These are phyloP conservation scores for Sebastes variabilis DNA, from an alignment of 2,797 vertebrate genomes.

Conservation along the genomic window DNA sequence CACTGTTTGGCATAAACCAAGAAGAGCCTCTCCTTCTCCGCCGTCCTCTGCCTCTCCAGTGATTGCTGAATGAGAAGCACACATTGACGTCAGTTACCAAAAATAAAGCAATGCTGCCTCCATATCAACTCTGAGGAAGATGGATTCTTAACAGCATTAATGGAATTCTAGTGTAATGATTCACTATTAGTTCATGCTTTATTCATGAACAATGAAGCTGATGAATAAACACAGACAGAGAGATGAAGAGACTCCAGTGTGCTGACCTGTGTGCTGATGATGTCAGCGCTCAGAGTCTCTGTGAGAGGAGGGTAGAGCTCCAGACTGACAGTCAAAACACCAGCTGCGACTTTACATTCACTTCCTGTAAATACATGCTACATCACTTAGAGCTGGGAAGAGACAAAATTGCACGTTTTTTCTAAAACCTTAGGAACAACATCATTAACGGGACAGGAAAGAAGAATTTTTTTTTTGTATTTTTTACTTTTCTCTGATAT, in stretches of 20 bases:
- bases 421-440: not conserved
- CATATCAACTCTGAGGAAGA: not conserved
- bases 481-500: not conserved
- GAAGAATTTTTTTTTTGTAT: not conserved
- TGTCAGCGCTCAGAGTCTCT: slow-evolving; percentile 86
- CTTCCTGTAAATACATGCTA: slow-evolving; percentile 61
- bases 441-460: not conserved
- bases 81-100: slow-evolving; percentile 3
- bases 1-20: slow-evolving; percentile 97
- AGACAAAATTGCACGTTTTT: not conserved
- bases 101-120: not conserved
- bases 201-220: slow-evolving; percentile 27
- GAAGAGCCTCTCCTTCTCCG: slow-evolving; percentile 95
- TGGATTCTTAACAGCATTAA: not conserved
- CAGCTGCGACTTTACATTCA: slow-evolving; percentile 91
- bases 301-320: slow-evolving; percentile 92
- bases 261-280: slow-evolving; percentile 92
- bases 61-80: slow-evolving; percentile 83
- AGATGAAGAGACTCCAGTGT: not conserved
- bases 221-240: slow-evolving; percentile 23
- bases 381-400: not conserved
- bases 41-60: slow-evolving; percentile 91
- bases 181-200: not conserved
- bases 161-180: slow-evolving; percentile 10
- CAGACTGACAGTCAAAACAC: slow-evolving; percentile 92